These are phyloP conservation scores for Barbus barbus DNA, from an alignment of 2,113 vertebrate genomes.

Conservation along the genomic window DNA sequence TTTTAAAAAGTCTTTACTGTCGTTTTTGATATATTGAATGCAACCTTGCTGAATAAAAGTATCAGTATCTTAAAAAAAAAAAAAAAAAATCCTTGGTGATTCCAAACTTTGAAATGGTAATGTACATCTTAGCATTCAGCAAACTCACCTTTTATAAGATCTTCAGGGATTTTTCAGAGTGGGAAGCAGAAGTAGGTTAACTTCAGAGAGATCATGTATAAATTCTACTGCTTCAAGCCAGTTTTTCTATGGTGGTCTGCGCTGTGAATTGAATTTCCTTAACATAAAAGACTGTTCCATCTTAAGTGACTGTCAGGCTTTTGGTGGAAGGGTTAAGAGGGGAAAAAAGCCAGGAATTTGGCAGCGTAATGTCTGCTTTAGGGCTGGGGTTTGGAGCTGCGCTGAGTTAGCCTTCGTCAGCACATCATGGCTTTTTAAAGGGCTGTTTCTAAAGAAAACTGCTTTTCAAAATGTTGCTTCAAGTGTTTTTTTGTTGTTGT, in stretches of 20 bases:
- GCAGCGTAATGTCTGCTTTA: neutral
- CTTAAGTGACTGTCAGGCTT: neutral
- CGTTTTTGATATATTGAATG: neutral
- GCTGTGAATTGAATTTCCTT: neutral
- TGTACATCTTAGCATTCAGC: neutral
- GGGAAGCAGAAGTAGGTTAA: neutral
- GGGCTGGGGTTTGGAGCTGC: slow-evolving; percentile 42
- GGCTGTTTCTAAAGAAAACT: slow-evolving; percentile 25
- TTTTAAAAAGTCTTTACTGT: neutral
- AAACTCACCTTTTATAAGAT: neutral
- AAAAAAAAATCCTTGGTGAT: no score
- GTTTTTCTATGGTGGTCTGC: neutral
- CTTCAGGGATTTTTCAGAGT: neutral
- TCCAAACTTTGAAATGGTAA: neutral
- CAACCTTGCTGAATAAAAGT: neutral
- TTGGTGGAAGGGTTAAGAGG: slow-evolving; percentile 21
- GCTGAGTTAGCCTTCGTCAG: slow-evolving; percentile 68
- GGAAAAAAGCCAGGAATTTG: neutral
- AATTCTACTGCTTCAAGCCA: neutral
- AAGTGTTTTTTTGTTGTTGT: neutral
- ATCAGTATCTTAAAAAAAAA: no score
- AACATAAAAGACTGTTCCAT: neutral
- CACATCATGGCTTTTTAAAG: slow-evolving; percentile 59
- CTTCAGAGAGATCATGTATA: neutral
- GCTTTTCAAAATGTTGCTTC: slow-evolving; percentile 47